Evolutionary conservation across 2,888 invertebrate species (phyloP).

Genomic region (Catocala nupta): DNA sequence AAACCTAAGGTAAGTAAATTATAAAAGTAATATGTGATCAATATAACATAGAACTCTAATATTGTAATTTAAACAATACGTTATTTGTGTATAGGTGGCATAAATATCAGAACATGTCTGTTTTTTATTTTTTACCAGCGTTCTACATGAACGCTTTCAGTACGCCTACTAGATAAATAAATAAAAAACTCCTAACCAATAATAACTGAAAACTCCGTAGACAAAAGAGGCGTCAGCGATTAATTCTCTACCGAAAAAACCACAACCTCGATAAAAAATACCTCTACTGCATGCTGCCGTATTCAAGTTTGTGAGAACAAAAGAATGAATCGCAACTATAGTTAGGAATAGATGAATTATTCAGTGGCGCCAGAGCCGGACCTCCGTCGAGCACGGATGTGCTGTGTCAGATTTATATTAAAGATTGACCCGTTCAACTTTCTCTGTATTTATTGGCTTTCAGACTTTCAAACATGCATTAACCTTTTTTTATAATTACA

Average conservation of each 20-base stretch:
- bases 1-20: no score
- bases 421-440: conserved; percentile 58
- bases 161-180: no score
- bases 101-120: no score
- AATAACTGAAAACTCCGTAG: neutral
- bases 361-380: conserved; percentile 56
- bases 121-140: no score
- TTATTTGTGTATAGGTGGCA: no score
- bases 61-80: no score
- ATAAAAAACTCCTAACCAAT: neutral
- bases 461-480: no score
- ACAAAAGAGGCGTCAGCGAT: neutral
- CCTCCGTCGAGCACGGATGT: conserved; percentile 53
- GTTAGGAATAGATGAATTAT: conserved; percentile 68
- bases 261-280: conserved; percentile 10
- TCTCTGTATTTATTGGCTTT: conserved; percentile 31
- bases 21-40: no score
- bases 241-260: conserved; percentile 13
- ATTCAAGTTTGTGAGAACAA: conserved; percentile 59
- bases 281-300: conserved; percentile 23
- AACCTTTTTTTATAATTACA: no score
- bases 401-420: conserved; percentile 66
- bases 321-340: conserved; percentile 68
- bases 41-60: no score
- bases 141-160: no score